Conservation (phyloP, 2,888 invertebrate genomes). For the Leucania comma region DNA sequence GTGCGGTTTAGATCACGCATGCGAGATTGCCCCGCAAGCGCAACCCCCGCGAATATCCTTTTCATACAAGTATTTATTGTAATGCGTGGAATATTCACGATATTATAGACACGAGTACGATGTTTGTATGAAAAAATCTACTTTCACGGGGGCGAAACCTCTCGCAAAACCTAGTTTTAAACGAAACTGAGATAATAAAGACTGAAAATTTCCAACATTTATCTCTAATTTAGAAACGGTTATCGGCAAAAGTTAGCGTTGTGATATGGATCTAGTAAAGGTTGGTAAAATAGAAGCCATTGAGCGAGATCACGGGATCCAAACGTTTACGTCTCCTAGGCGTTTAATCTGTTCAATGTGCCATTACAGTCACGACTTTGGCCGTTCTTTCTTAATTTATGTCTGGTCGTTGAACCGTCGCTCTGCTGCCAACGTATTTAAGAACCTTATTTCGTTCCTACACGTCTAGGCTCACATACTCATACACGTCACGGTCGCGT, state of each 20-base stretch:
- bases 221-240: conserved; percentile 26
- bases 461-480: conserved; percentile 8
- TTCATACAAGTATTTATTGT: too few relatives aligned
- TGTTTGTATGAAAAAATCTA: too few relatives aligned
- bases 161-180: too few relatives aligned
- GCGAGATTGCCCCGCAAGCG: too few relatives aligned
- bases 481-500: too few relatives aligned
- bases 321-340: conserved; percentile 75
- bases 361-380: conserved; percentile 86
- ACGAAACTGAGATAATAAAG: conserved; percentile 1
- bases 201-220: neutral
- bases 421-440: conserved; percentile 44
- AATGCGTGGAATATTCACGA: too few relatives aligned
- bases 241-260: conserved; percentile 48
- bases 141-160: too few relatives aligned
- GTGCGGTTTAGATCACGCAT: too few relatives aligned
- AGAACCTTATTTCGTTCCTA: conserved; percentile 30
- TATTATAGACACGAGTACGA: too few relatives aligned
- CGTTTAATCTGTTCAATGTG: conserved; percentile 86
- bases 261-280: conserved; percentile 52
- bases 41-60: too few relatives aligned
- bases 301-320: conserved; percentile 71
- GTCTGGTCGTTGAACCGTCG: conserved; percentile 69
- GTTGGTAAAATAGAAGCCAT: conserved; percentile 61
- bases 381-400: conserved; percentile 86